phyloP scores from a whole-genome alignment of 2,797 vertebrate species.

The Acomys russatus region DNA sequence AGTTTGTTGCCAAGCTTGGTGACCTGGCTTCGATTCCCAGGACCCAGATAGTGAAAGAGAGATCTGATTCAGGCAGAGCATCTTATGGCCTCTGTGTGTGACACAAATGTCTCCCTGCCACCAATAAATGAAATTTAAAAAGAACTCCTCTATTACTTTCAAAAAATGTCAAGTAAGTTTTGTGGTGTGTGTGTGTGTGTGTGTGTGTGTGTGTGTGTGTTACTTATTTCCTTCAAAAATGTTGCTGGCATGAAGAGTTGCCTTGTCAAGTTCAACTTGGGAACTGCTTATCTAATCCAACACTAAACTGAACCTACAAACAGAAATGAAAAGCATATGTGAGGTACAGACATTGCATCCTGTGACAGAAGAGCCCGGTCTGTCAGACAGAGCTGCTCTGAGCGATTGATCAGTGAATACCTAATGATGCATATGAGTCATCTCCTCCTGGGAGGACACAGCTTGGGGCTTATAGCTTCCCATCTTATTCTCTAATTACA shows the following conservation, averaged over 20 bases:
- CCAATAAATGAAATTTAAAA: neutral
- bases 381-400: slow-evolving; percentile 35
- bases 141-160: slow-evolving; percentile 28
- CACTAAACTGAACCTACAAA: slow-evolving; percentile 23
- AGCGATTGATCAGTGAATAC: slow-evolving; percentile 18
- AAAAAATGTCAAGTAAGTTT: slow-evolving; percentile 57
- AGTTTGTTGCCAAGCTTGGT: neutral
- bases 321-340: slow-evolving; percentile 55
- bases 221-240: slow-evolving; percentile 63
- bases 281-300: slow-evolving; percentile 64
- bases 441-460: neutral
- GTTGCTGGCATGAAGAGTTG: slow-evolving; percentile 49
- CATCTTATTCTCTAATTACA: slow-evolving; percentile 33
- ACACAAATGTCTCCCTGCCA: neutral
- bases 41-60: neutral
- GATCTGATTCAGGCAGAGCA: neutral
- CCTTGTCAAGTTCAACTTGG: slow-evolving; percentile 43
- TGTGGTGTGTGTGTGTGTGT: neutral
- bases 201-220: neutral
- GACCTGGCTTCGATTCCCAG: neutral
- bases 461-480: slow-evolving; percentile 26
- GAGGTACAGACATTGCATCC: slow-evolving; percentile 35
- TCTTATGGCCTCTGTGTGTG: neutral
- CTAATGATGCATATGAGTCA: neutral
- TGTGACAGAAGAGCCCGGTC: neutral